Conservation (phyloP, 2,797 vertebrate genomes). For the Siniperca undulata region DNA sequence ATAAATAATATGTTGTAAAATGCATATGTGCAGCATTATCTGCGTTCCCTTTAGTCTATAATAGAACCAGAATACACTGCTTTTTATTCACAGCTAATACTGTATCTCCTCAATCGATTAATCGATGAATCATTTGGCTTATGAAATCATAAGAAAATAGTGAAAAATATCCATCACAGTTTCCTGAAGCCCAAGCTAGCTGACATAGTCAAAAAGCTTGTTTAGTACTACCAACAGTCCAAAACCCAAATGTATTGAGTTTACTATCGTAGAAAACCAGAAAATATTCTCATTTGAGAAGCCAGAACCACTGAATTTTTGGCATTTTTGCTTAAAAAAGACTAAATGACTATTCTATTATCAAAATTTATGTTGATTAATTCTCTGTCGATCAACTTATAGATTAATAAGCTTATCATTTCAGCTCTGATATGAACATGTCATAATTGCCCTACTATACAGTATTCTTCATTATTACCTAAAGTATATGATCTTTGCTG, state of each 20-base stretch:
- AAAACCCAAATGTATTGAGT: background rate
- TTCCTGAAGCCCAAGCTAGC: too few species aligned
- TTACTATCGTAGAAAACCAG: background rate
- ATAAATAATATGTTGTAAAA: conserved; percentile 34
- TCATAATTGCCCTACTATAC: too few species aligned
- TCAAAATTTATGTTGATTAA: too few species aligned
- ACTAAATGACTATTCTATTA: background rate
- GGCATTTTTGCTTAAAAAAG: background rate
- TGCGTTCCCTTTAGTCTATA: background rate
- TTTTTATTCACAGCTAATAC: conserved; percentile 44
- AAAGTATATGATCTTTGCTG: too few species aligned
- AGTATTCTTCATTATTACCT: background rate
- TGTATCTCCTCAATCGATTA: conserved; percentile 7
- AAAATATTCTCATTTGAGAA: background rate
- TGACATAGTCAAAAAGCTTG: too few species aligned
- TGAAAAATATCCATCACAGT: too few species aligned
- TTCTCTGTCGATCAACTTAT: too few species aligned
- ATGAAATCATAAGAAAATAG: too few species aligned
- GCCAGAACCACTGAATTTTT: background rate
- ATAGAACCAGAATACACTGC: conserved; percentile 15
- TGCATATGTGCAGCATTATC: conserved; percentile 16
- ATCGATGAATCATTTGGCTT: too few species aligned
- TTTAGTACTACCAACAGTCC: too few species aligned
- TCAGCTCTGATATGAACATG: too few species aligned
- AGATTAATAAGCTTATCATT: too few species aligned